Evolutionary conservation across 1,140 invertebrate genomes (phyloP).

Genomic region (Drosophila bocqueti): DNA sequence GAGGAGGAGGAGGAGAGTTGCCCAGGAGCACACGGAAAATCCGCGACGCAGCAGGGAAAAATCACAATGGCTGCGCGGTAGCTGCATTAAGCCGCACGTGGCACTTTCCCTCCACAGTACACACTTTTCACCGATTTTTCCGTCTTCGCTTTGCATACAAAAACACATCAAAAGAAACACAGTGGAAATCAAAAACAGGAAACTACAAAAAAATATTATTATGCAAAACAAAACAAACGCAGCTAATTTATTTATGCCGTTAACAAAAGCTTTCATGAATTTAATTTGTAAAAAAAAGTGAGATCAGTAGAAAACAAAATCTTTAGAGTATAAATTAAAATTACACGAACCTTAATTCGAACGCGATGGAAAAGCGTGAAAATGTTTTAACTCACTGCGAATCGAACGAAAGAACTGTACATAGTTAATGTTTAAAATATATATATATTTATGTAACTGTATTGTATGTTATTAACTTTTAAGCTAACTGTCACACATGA

Average conservation of each 20-base stretch:
- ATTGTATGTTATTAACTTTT: conserved; percentile 79
- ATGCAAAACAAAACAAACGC: conserved; percentile 32
- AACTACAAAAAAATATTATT: conserved; percentile 19
- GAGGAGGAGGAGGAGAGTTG: not conserved
- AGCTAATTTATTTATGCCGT: conserved; percentile 70
- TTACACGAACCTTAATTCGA: conserved; percentile 16
- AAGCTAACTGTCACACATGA: conserved; percentile 57
- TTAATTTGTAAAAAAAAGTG: conserved; percentile 68
- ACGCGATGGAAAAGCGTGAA: conserved; percentile 17
- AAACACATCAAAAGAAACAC: conserved; percentile 43
- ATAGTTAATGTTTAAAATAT: conserved; percentile 72
- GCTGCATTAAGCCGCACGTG: conserved; percentile 64
- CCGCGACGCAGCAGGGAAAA: conserved; percentile 27
- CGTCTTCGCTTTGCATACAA: conserved; percentile 72
- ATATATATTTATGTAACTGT: conserved; percentile 64
- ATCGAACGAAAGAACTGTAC: conserved; percentile 49
- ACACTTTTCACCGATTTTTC: conserved; percentile 73
- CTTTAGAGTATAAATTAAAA: conserved; percentile 45
- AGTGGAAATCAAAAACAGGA: conserved; percentile 32
- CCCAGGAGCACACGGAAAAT: conserved; percentile 25
- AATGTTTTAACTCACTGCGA: conserved; percentile 52
- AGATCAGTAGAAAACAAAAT: conserved; percentile 37
- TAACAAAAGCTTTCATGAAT: conserved; percentile 79
- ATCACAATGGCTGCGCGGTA: conserved; percentile 65
- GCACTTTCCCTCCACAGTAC: conserved; percentile 37